phyloP scores from a whole-genome alignment of 2,113 vertebrate genomes.

The Callorhinus ursinus region DNA sequence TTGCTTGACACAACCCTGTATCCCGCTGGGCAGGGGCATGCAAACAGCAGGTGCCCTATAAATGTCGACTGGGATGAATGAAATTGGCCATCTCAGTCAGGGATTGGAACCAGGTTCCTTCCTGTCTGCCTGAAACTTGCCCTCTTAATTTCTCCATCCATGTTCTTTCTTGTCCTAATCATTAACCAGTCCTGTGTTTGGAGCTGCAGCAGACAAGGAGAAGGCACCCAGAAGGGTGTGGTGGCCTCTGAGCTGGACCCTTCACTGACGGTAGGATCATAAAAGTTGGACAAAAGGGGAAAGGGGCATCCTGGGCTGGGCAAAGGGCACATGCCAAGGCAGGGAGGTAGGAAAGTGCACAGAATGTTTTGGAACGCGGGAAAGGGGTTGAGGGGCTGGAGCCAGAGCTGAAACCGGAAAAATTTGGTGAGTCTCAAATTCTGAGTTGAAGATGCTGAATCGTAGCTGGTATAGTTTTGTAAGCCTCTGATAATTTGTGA shows the following conservation, averaged over 20 bases:
- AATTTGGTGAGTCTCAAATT: rapidly evolving
- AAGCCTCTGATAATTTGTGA: not conserved
- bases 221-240: not conserved
- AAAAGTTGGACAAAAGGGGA: not conserved
- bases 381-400: too few relatives aligned
- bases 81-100: not conserved
- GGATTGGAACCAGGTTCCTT: not conserved
- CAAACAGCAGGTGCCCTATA: not conserved
- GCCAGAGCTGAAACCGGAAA: not conserved
- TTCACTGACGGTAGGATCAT: not conserved
- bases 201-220: rapidly evolving
- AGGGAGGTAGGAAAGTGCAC: rapidly evolving
- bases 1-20: not conserved
- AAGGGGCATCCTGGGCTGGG: not conserved
- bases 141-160: not conserved
- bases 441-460: not conserved
- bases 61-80: not conserved
- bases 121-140: not conserved
- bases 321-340: rapidly evolving
- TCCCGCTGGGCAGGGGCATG: not conserved
- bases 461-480: not conserved
- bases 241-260: not conserved
- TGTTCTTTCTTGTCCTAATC: not conserved
- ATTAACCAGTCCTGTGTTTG: too few relatives aligned
- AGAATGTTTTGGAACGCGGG: rapidly evolving